These are phyloP conservation scores for Cyphotilapia sp. DNA, from an alignment of 2,113 vertebrate species.

Conservation along the genomic window DNA sequence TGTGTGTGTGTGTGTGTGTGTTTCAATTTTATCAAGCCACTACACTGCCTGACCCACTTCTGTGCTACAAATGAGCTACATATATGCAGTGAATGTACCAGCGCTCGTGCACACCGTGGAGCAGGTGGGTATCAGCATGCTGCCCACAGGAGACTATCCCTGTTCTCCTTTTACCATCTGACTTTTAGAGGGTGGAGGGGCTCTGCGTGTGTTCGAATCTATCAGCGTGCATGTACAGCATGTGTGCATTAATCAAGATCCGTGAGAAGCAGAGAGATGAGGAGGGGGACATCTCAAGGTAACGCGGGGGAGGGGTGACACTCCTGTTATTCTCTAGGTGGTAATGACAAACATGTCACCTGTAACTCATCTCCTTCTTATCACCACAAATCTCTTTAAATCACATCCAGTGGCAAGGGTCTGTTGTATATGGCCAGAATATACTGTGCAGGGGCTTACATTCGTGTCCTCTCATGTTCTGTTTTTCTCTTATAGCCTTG, in stretches of 20 bases:
- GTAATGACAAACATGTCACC: not conserved
- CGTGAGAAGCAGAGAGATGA: not conserved
- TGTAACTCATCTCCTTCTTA: not conserved
- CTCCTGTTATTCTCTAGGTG: not conserved
- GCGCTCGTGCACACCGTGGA: not conserved
- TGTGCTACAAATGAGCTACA: conserved; percentile 22
- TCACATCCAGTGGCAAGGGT: not conserved
- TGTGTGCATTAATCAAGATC: not conserved
- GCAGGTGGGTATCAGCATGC: conserved; percentile 48
- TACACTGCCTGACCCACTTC: conserved; percentile 39
- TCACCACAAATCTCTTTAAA: not conserved
- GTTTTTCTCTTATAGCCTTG: not conserved
- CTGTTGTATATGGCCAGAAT: not conserved
- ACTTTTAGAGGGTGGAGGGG: not conserved
- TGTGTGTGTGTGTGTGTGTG: not conserved
- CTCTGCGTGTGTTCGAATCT: not conserved
- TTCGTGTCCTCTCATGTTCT: not conserved
- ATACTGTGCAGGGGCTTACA: not conserved
- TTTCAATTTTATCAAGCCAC: conserved; percentile 5
- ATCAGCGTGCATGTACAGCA: not conserved
- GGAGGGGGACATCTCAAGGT: not conserved
- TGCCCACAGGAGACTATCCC: conserved; percentile 1
- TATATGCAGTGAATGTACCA: not conserved
- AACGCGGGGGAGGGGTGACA: not conserved
- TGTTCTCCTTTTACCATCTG: conserved; percentile 37